phyloP scores from a whole-genome alignment of 1,140 invertebrate genomes.

The Lordiphosa stackelbergi region DNA sequence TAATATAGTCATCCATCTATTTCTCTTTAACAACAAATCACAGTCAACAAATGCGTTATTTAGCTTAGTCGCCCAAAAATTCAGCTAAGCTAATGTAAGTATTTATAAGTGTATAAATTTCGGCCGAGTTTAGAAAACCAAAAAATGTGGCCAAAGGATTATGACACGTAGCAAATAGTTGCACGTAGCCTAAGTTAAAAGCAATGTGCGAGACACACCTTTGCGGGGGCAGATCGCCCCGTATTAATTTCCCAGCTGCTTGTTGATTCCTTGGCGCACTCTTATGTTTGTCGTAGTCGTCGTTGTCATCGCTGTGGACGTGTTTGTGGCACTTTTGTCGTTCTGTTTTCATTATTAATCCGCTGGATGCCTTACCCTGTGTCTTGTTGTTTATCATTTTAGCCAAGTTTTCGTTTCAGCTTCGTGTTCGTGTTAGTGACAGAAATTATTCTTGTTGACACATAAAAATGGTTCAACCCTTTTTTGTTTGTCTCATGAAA shows the following conservation, averaged over 20 bases:
- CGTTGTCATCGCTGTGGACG: conserved; percentile 14
- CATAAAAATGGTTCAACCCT: conserved; percentile 71
- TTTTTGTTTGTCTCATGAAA: conserved; percentile 53
- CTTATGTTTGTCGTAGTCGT: conserved; percentile 9
- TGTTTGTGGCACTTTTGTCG: conserved; percentile 24
- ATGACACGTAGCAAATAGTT: conserved; percentile 36
- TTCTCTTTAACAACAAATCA: too few species aligned
- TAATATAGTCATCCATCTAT: neutral
- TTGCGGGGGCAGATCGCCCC: neutral
- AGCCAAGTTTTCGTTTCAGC: conserved; percentile 34
- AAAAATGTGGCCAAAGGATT: conserved; percentile 33
- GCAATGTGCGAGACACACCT: conserved; percentile 12
- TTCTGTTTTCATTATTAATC: conserved; percentile 62
- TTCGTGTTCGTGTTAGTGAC: conserved; percentile 49
- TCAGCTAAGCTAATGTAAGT: neutral
- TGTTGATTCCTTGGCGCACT: conserved; percentile 24
- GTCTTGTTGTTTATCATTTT: conserved; percentile 41
- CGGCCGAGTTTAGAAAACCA: neutral
- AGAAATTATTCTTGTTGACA: conserved; percentile 74
- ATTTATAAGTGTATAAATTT: neutral
- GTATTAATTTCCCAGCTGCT: conserved; percentile 61
- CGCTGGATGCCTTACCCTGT: conserved; percentile 36
- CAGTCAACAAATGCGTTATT: too few species aligned
- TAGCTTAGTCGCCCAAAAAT: neutral
- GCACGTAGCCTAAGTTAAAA: conserved; percentile 16